phyloP scores from a whole-genome alignment of 1,140 invertebrate species.

The Papilio polytes region DNA sequence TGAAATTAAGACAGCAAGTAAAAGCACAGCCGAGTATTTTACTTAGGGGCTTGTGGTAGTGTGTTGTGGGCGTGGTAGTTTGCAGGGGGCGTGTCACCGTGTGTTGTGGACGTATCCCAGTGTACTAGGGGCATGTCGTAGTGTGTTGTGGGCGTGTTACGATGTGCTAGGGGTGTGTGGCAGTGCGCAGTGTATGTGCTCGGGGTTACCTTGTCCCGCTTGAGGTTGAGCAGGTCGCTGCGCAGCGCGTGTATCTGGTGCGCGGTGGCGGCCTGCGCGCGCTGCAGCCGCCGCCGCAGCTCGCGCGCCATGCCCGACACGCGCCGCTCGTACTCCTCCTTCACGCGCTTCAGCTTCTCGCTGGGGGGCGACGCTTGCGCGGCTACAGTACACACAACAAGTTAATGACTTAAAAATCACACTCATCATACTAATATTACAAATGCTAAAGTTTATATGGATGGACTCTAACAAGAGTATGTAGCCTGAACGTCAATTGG shows the following conservation, averaged over 20 bases:
- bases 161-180: not conserved
- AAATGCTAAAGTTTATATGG: no score
- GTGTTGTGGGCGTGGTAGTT: not conserved
- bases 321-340: slow-evolving; percentile 96
- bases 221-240: slow-evolving; percentile 94
- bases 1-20: no score
- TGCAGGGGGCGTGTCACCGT: not conserved
- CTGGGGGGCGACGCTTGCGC: slow-evolving; percentile 83
- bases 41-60: not conserved
- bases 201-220: slow-evolving; percentile 91
- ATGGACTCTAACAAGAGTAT: no score
- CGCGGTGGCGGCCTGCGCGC: slow-evolving; percentile 93
- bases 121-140: not conserved
- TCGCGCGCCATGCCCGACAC: slow-evolving; percentile 93
- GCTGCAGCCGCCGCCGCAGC: slow-evolving; percentile 92
- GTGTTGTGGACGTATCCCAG: not conserved
- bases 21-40: no score
- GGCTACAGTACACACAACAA: slow-evolving; percentile 50
- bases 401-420: not conserved
- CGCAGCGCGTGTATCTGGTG: slow-evolving; percentile 91
- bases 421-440: no score
- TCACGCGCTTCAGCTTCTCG: slow-evolving; percentile 93
- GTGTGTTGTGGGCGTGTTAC: not conserved
- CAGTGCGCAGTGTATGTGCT: no score
- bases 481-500: no score